These are phyloP conservation scores for Drosophila yooni DNA, from an alignment of 2,888 invertebrate species.

Conservation along the genomic window DNA sequence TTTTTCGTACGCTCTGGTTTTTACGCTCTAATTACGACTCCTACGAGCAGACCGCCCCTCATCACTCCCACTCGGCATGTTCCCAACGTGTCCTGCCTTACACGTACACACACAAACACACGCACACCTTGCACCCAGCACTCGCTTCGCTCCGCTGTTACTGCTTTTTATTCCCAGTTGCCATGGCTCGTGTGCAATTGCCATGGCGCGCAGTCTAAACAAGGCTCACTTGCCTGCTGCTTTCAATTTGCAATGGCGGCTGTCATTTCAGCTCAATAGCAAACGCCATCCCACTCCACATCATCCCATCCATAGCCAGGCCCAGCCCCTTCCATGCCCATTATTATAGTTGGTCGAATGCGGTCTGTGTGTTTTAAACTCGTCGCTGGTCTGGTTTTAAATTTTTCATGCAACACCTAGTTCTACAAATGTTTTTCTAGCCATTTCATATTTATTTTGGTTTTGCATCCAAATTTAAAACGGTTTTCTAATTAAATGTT, in stretches of 20 bases:
- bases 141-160: conserved; percentile 26
- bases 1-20: conserved; percentile 83
- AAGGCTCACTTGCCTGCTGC: conserved; percentile 78
- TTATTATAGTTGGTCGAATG: conserved; percentile 31
- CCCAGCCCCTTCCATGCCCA: background rate
- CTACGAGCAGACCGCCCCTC: conserved; percentile 46
- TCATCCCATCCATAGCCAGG: background rate
- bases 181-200: conserved; percentile 69
- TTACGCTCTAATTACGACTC: conserved; percentile 84
- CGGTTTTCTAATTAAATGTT: conserved; percentile 66
- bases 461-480: conserved; percentile 43
- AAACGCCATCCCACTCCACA: conserved; percentile 6
- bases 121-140: background rate
- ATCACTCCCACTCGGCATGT: conserved; percentile 1
- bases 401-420: conserved; percentile 37
- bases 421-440: conserved; percentile 6
- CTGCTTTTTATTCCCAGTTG: conserved; percentile 57
- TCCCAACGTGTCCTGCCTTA: conserved; percentile 14
- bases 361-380: conserved; percentile 41
- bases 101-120: conserved; percentile 13
- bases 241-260: conserved; percentile 79
- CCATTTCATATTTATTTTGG: conserved; percentile 5
- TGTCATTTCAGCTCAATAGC: conserved; percentile 79
- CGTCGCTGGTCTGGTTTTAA: conserved; percentile 38
- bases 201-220: conserved; percentile 78